These are phyloP conservation scores for Carcina quercana DNA, from an alignment of 2,888 invertebrate genomes.

Conservation along the genomic window DNA sequence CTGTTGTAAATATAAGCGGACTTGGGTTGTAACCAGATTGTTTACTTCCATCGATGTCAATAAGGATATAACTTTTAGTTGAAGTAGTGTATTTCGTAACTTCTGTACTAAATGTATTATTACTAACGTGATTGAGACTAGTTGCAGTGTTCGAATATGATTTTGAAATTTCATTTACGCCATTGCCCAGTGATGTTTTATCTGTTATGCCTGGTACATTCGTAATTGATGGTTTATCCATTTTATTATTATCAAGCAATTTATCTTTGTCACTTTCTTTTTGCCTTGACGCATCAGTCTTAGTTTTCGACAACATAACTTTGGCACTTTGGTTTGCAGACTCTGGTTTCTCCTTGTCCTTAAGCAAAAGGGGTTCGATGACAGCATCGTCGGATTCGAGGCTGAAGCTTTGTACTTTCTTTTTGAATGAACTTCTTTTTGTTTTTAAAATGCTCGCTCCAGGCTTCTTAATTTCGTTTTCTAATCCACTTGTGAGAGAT, in stretches of 20 bases:
- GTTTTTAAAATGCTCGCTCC: constrained; percentile 61
- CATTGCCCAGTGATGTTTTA: constrained; percentile 21
- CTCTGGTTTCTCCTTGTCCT: constrained; percentile 41
- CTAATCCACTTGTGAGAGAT: constrained; percentile 56
- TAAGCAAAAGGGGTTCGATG: constrained; percentile 57
- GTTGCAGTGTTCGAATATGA: constrained; percentile 21
- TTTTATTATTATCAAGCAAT: constrained; percentile 28
- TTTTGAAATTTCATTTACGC: constrained; percentile 26
- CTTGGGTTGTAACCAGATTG: constrained; percentile 34
- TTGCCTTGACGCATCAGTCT: constrained; percentile 48
- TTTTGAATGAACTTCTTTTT: constrained; percentile 56
- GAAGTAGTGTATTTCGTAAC: constrained; percentile 22
- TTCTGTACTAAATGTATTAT: constrained; percentile 41
- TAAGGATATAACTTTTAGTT: constrained; percentile 44
- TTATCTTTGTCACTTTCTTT: constrained; percentile 32
- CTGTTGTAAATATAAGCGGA: constrained; percentile 64
- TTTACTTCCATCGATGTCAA: constrained; percentile 48
- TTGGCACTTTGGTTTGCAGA: constrained; percentile 52
- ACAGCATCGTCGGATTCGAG: constrained; percentile 58
- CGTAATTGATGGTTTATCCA: constrained; percentile 19
- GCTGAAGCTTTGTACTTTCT: constrained; percentile 49
- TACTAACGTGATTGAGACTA: constrained; percentile 52
- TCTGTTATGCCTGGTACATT: constrained; percentile 19
- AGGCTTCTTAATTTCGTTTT: constrained; percentile 54
- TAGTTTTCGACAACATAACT: constrained; percentile 46